Evolutionary conservation across 2,113 vertebrate species (phyloP), one percentile per base, ranked within the genome.

Genomic region (Caloenas nicobarica): DNA sequence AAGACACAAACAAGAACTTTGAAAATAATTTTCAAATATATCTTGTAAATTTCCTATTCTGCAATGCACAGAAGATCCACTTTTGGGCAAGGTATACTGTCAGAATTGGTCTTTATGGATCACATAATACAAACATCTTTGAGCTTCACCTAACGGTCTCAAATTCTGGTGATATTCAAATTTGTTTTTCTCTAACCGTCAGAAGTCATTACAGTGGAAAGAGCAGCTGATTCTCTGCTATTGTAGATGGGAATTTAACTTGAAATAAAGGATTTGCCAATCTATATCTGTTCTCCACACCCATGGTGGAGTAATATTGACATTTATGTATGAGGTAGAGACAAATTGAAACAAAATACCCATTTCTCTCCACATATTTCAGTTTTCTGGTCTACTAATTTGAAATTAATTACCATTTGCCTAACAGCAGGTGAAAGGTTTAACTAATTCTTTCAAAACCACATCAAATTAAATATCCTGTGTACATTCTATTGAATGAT

Each of bases 41-140:
- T 13, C 8, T 5, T 8, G 0, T 23, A 70, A 16, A 2, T 10
- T 9, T 68, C 40, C 60, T 73, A 7, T 19, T 38, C 21, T 5
- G 40, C 19, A 73, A 16, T 2, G 9, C 46, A 25, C 21, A 44
- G 22, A 28, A 33, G 23, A 48, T 8, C 5, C 2, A 18, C 23
- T 11, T 46, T 74, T 33, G 7, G 34, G 13, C 12, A 31, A 66
- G 19, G 5, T 21, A 25, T 7, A 26, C 7, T 12, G 17, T 19
- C 24, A 48, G 25, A 80, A 79, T 0, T 13, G 17, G 16, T 53
- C 23, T 19, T 34, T 56, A 53, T 1, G 2, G 29, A 36, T 24
- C 24, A 48, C 4, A 2, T 6, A 9, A 13, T 16, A 46, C 1
- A 6, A 38, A 8, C 29, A 53, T 7, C 22, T 58, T 36, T 11